Percentiles rank a stretch among this genome's conserved stretches.
Evolutionary conservation across 2,797 vertebrate species (phyloP).

Genomic region (Peromyscus aztecus): DNA sequence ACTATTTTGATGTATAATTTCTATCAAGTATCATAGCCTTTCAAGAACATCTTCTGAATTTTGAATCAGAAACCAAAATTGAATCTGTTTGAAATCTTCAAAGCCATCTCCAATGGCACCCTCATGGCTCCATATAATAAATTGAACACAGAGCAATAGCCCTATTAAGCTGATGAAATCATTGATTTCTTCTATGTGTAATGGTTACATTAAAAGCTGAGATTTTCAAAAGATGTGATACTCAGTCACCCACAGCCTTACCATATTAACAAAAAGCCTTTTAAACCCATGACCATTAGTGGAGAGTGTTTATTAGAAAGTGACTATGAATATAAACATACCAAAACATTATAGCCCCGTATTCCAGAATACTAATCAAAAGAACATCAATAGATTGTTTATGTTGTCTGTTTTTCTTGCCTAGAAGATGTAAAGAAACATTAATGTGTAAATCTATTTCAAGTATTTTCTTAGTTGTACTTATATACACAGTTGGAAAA

Average conservation of each 20-base stretch:
- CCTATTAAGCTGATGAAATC: constrained; percentile 77
- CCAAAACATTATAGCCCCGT: constrained; percentile 51
- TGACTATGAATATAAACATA: constrained; percentile 65
- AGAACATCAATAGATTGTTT: constrained; percentile 39
- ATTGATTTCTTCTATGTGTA: constrained; percentile 77
- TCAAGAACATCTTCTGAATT: constrained; percentile 70
- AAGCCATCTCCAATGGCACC: constrained; percentile 62
- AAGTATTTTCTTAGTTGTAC: neutral
- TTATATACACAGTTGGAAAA: neutral
- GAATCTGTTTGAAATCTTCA: constrained; percentile 75
- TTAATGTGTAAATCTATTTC: constrained; percentile 29
- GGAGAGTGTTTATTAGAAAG: constrained; percentile 69
- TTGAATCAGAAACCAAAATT: constrained; percentile 72
- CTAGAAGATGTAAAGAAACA: neutral
- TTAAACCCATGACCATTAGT: constrained; percentile 66
- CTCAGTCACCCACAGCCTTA: constrained; percentile 72
- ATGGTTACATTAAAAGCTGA: constrained; percentile 75
- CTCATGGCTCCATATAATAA: constrained; percentile 62
- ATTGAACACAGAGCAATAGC: constrained; percentile 60
- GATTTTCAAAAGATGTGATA: constrained; percentile 74
- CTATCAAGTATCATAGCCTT: neutral
- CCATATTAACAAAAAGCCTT: constrained; percentile 78
- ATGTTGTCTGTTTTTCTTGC: constrained; percentile 41
- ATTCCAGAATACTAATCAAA: constrained; percentile 53
- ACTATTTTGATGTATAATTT: constrained; percentile 68